Evolutionary conservation across 2,888 invertebrate species (phyloP), one percentile per base, ranked within the genome.

Genomic region (Heliconius erato): DNA sequence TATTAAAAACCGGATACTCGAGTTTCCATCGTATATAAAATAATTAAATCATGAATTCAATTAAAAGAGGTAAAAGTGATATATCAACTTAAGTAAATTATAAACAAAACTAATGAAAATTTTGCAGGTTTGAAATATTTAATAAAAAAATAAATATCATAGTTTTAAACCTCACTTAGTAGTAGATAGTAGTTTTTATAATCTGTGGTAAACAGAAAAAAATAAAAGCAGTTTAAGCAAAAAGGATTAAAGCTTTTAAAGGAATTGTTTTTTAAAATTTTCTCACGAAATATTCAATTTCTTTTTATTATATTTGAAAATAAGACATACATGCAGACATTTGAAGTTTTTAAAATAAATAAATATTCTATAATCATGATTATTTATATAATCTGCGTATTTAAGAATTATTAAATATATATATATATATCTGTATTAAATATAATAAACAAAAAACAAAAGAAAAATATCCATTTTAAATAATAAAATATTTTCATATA

Each of bases 151-250:
- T 28, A 54, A 54, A 28, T 28, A 28, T 63, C 11, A n/a, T 63
- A n/a, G n/a, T 63, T 63, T 63, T 4, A n/a, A 63, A 63, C 11
- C n/a, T n/a, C n/a, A 63, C n/a, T n/a, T 63, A 23, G n/a, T n/a
- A 63, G 11, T 23, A 23, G 1, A 63, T 23, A 63, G 23, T 54
- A 23, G 3, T 54, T 63, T n/a, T 63, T 63, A 63, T 63, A n/a
- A n/a, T 23, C n/a, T 63, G 12, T 63, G 63, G 63, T 63, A n/a
- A 63, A 63, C 7, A 11, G 40, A n/a, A n/a, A n/a, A 28, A n/a
- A 63, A n/a, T 2, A 63, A n/a, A 63, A 71, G 69, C 4, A 40
- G 69, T 54, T 74, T 59, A n/a, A 74, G 74, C 54, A 59, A 59
- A 59, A 59, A 59, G 11, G 11, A 59, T 74, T 74, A 54, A 74